Evolutionary conservation across 2,797 vertebrate species (phyloP).

Genomic region (Melanotaenia pygmaea): DNA sequence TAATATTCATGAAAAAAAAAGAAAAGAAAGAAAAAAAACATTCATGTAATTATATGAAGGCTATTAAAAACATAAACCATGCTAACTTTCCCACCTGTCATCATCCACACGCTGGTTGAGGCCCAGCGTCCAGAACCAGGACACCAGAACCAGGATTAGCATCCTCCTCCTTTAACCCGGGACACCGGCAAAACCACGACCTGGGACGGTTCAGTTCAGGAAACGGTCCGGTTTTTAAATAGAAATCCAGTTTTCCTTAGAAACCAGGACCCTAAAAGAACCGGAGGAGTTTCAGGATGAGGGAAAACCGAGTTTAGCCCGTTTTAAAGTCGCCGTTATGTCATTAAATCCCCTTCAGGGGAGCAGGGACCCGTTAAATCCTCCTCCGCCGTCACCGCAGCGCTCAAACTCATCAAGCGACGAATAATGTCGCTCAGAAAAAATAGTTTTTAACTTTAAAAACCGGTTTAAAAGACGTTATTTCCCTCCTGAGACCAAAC

Average conservation of each 20-base stretch:
- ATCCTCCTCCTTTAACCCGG: conserved; percentile 19
- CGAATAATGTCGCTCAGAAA: not conserved
- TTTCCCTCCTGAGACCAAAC: no score
- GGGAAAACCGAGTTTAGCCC: not conserved
- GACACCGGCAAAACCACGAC: no score
- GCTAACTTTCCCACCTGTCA: conserved; percentile 26
- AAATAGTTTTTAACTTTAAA: not conserved
- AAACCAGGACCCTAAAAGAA: not conserved
- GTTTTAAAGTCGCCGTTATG: not conserved
- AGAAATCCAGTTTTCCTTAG: not conserved
- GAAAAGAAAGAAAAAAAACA: no score
- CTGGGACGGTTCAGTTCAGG: no score
- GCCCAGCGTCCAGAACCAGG: conserved; percentile 32
- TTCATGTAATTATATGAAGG: not conserved
- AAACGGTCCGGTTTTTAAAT: not conserved
- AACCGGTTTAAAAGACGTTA: not conserved
- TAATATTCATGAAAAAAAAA: no score
- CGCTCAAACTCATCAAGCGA: not conserved
- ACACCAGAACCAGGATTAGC: conserved; percentile 49
- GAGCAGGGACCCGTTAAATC: not conserved
- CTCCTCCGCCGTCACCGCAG: not conserved
- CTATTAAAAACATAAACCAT: not conserved
- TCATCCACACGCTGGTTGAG: conserved; percentile 21
- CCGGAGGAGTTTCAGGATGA: no score
- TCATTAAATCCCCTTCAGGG: not conserved